phyloP scores from a whole-genome alignment of 2,113 vertebrate genomes.

The Toxostoma redivivum region DNA sequence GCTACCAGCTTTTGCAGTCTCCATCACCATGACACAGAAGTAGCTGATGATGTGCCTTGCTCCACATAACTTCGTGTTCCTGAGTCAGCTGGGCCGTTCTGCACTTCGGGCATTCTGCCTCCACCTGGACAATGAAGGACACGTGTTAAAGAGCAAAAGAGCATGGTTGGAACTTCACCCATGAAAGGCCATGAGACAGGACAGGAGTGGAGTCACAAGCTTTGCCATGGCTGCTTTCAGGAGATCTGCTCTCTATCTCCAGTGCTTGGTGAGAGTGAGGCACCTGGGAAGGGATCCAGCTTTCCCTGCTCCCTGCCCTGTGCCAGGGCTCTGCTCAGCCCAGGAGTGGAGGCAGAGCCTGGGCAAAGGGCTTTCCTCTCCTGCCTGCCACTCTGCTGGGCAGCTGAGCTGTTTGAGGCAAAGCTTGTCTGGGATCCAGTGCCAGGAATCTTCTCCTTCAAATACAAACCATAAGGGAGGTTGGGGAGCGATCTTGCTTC shows the following conservation, averaged over 20 bases:
- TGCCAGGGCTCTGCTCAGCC: neutral
- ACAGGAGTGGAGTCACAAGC: neutral
- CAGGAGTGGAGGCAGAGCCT: neutral
- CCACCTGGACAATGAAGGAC: neutral
- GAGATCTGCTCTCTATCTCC: neutral
- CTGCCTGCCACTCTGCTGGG: neutral
- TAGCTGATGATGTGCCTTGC: neutral
- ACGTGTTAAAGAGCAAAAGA: neutral
- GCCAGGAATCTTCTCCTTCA: neutral
- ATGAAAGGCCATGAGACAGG: neutral
- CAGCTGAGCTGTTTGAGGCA: neutral
- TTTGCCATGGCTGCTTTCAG: neutral
- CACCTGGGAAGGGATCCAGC: neutral
- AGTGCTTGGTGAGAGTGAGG: rapidly evolving
- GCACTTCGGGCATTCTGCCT: neutral
- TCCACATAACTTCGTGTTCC: neutral
- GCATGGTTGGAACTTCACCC: neutral
- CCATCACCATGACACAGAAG: neutral
- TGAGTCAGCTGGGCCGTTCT: neutral
- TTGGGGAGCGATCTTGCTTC: neutral
- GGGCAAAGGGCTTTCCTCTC: neutral
- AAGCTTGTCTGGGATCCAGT: neutral
- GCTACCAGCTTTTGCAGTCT: neutral
- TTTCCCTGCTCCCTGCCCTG: neutral
- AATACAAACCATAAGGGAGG: neutral